Evolutionary conservation across 1,140 invertebrate genomes (phyloP), one percentile per base, ranked within the genome.

Genomic region (Papilio glaucus): DNA sequence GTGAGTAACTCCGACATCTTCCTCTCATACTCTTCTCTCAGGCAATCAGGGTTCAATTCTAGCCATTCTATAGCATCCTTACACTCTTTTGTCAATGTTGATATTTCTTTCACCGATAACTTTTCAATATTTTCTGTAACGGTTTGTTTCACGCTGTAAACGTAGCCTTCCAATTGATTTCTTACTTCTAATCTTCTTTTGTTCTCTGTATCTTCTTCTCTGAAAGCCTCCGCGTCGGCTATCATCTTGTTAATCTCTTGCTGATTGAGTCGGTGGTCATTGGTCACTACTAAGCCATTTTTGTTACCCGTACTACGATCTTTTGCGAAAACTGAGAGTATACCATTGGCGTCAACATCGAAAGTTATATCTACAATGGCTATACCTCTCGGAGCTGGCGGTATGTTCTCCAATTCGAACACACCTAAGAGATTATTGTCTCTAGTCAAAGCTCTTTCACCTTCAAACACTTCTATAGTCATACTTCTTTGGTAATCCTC

Each of bases 161-260:
- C 93, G 75, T 97, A 97, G 9, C 94, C 93, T 88, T 97, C 96
- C 18, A 97, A 87, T 42, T 94, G 92, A 83, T 97, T 97, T 83
- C 95, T 95, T 1, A 95, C 94, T 53, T 94, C 86, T 37, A 97
- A 94, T 37, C 95, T 87, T 4, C 88, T 86, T 75, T 88, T 90
- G 38, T 93, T 90, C 63, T 94, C 91, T 26, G 89, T 91, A 77
- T 95, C 95, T 72, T 95, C 93, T 61, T 93, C 90, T 33, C 82
- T 91, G 78, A 94, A 95, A 61, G 87, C 91, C 75, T 95, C 94
- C 0, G 95, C 95, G 12, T 96, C 95, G 1, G 85, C 80, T 5
- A 96, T 85, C 96, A 97, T 97, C 62, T 84, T 81, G 0, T 79
- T 78, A 9, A 94, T 93, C 70, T 94, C 92, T 1, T 87, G 78